These are phyloP conservation scores for Oxystoma pomonae DNA, from an alignment of 2,888 invertebrate species.

Conservation along the genomic window DNA sequence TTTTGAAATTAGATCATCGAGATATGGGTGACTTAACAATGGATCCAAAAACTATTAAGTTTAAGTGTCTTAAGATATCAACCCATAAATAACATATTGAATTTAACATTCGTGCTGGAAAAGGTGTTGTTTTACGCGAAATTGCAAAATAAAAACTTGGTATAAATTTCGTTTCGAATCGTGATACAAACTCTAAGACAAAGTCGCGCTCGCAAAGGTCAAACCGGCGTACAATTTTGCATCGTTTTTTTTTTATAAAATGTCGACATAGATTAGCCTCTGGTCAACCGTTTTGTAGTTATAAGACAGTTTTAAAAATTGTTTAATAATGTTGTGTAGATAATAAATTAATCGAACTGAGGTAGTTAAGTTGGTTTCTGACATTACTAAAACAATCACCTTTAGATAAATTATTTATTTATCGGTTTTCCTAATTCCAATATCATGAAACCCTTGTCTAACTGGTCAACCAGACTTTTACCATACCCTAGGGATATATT, in stretches of 20 bases:
- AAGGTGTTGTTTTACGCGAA: not conserved
- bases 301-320: not conserved
- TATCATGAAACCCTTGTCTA: too few relatives aligned
- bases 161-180: not conserved
- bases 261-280: not conserved
- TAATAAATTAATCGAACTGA: not conserved
- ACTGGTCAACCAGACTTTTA: too few relatives aligned
- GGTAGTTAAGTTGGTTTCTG: not conserved
- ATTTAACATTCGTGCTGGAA: too few relatives aligned
- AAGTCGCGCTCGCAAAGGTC: not conserved
- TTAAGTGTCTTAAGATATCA: too few relatives aligned
- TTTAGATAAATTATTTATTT: too few relatives aligned
- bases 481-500: too few relatives aligned
- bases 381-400: not conserved
- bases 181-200: not conserved
- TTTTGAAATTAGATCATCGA: too few relatives aligned
- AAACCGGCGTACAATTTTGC: not conserved
- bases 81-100: too few relatives aligned
- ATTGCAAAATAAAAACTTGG: not conserved
- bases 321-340: not conserved
- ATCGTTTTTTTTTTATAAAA: not conserved
- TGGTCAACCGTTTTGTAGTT: not conserved
- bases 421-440: too few relatives aligned
- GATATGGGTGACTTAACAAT: too few relatives aligned
- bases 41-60: too few relatives aligned